Evolutionary conservation across 2,797 vertebrate genomes (phyloP), one percentile per base, ranked within the genome.

Genomic region (Rachycentron canadum): DNA sequence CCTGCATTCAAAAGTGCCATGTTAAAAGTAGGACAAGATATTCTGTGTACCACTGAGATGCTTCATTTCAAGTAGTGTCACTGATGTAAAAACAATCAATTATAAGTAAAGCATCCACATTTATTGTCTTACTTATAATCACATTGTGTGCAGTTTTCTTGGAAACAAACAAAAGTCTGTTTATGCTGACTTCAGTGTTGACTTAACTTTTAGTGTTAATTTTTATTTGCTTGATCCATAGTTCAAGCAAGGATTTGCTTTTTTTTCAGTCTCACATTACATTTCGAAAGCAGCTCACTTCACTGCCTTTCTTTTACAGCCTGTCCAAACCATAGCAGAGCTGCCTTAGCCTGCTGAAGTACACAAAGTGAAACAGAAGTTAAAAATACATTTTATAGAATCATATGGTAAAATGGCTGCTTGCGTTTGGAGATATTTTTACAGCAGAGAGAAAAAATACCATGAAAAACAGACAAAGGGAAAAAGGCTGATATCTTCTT

Each of bases 341-440:
- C 74, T 32, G 17, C 59, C 50, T 41, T 49, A 34, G 21, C 73
- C 84, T 78, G 60, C 69, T 71, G 40, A 34, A 6, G 53, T 0
- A 8, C 71, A 69, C 52, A 28, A 70, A 78, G 25, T 59, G 28
- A 32, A 63, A 67, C 1, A 0, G 32, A 14, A 64, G 69, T 65
- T 60, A 74, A 77, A 81, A 79, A 76, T 78, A 78, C 62, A 64
- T 68, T 74, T 63, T 52, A 49, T 34, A 43, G 45, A 65, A 62
- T 60, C 38, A 14, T 43, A 26, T 19, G 43, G 34, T 47, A 7
- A 53, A 66, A 68, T 9, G 34, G 34, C 52, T 34, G 40, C 40
- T 41, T 66, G 49, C 47, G 57, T 68, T 49, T 45, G 12, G 11
- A 65, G 8, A 41, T 74, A 32, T 57, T 56, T 36, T 68, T 52